These are phyloP conservation scores for Platysteira castanea DNA, from an alignment of 2,113 vertebrate species.

Conservation along the genomic window DNA sequence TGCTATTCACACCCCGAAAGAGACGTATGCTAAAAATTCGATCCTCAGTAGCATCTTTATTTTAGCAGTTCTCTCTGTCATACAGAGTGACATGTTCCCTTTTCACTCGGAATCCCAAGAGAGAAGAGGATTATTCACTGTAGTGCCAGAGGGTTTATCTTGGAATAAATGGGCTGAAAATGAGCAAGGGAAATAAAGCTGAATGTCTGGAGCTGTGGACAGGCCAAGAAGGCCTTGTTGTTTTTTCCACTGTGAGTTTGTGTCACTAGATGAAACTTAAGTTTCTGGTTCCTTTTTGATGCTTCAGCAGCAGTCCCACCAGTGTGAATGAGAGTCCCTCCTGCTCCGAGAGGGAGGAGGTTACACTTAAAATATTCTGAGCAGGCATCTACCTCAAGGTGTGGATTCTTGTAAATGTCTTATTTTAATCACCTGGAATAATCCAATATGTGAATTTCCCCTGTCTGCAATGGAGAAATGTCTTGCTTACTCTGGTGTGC, in stretches of 20 bases:
- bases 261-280: background rate
- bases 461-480: background rate
- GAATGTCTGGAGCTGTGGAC: background rate
- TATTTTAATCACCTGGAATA: background rate
- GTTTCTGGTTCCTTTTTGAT: background rate
- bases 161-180: conserved; percentile 56
- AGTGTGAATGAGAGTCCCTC: background rate
- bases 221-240: background rate
- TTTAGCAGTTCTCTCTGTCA: conserved; percentile 33
- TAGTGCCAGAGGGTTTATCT: conserved; percentile 28
- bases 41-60: conserved; percentile 17
- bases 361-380: background rate
- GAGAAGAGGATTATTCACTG: conserved; percentile 40
- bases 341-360: background rate
- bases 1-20: conserved; percentile 2
- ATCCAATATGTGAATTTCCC: background rate
- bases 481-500: background rate
- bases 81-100: conserved; percentile 16
- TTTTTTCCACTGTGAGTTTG: background rate
- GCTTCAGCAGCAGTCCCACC: background rate
- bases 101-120: conserved; percentile 30
- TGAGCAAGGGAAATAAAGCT: conserved; percentile 25
- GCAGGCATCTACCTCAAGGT: background rate
- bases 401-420: background rate
- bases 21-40: background rate